These are phyloP conservation scores for Amphipyra berbera DNA, from an alignment of 2,888 invertebrate species.

Conservation along the genomic window DNA sequence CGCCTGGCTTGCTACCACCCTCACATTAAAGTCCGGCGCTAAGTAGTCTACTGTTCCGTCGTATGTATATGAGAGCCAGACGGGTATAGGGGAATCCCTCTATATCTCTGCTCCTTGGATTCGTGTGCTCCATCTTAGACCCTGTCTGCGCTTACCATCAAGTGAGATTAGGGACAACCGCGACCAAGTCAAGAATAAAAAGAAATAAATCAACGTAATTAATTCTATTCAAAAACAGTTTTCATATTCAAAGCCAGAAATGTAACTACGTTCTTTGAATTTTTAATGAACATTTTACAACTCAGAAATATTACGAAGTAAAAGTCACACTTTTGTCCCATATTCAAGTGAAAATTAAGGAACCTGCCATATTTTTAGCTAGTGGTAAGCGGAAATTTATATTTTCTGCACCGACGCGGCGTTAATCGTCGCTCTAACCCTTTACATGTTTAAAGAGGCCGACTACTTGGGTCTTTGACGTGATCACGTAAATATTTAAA, in stretches of 20 bases:
- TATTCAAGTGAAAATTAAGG: slow-evolving; percentile 41
- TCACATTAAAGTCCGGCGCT: no score
- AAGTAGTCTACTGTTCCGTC: no score
- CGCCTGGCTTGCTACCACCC: no score
- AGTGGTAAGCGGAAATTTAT: slow-evolving; percentile 25
- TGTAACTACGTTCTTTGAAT: slow-evolving; percentile 29
- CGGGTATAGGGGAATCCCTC: no score
- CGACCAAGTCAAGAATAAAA: no score
- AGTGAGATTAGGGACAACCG: no score
- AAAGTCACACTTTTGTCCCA: slow-evolving; percentile 32
- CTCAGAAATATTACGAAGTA: slow-evolving; percentile 30
- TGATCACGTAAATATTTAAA: slow-evolving; percentile 32
- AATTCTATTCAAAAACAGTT: slow-evolving; percentile 12
- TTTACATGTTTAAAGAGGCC: slow-evolving; percentile 38
- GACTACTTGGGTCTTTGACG: slow-evolving; percentile 19
- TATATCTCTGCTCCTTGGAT: no score
- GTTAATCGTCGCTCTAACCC: slow-evolving; percentile 31
- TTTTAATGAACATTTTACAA: slow-evolving; percentile 29
- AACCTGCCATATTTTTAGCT: slow-evolving; percentile 42
- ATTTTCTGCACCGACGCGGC: slow-evolving; percentile 16
- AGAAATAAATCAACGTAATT: no score
- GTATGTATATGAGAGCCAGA: no score
- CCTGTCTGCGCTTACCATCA: no score
- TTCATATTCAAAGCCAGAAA: slow-evolving; percentile 23
- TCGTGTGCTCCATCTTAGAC: no score